Evolutionary conservation across 2,888 invertebrate species (phyloP), one percentile per base, ranked within the genome.

Genomic region (Punctoribates punctum): DNA sequence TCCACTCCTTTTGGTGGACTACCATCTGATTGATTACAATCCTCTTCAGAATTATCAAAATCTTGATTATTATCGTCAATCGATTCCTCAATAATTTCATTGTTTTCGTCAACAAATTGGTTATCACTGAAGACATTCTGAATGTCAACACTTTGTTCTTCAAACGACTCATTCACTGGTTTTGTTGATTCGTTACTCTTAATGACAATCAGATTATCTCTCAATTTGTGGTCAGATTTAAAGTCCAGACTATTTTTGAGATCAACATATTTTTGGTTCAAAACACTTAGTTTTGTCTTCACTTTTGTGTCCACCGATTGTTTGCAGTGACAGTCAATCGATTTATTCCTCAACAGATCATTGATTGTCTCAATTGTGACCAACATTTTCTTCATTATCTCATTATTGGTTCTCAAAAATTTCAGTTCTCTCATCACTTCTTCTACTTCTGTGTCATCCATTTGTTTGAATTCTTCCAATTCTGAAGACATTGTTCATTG

Each of bases 211-310:
- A 60, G 5, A 27, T 27, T 13, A 13, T 27, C 13, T 23, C 2
- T 25, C 23, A 6, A 11, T 60, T 25, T 27, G 2, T 3, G 17
- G 27, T 9, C 27, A n/a, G 27, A 60, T 25, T 9, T 15, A 4
- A 65, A 17, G n/a, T 38, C 27, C 8, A 65, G n/a, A 17, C 34
- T 15, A 11, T 65, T 4, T n/a, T 51, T 51, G 2, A 51, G n/a
- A n/a, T 51, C 51, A 0, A 9, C 6, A 17, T 65, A 65, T 38
- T n/a, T 65, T 9, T 65, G 17, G 65, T n/a, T 65, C 38, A 65
- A 65, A 65, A 65, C 65, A 65, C 34, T 65, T 5, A 65, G 27
- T 38, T 65, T 65, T 9, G 65, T 65, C 17, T 65, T 34, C 17
- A 38, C 9, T 38, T 65, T 65, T 9, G 20, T 38, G 13, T 65